These are phyloP conservation scores for Odocoileus hemionus DNA, from an alignment of 2,113 vertebrate genomes.

Conservation along the genomic window DNA sequence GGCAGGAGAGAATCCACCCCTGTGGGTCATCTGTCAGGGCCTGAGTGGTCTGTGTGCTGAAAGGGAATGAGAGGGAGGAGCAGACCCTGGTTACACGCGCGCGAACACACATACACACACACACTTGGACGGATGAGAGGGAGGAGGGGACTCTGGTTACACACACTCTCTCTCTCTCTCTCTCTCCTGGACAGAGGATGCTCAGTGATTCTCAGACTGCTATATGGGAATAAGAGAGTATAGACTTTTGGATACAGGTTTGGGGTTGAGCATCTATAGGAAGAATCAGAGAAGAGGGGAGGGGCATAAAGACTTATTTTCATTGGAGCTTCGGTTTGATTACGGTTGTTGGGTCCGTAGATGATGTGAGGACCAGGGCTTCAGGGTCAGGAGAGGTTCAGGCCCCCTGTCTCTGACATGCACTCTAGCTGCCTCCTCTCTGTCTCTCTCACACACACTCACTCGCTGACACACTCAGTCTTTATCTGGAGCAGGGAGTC, in stretches of 20 bases:
- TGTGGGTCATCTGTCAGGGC: background rate
- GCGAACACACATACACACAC: fast-evolving
- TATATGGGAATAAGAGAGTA: background rate
- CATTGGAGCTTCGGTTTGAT: background rate
- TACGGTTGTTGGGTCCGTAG: background rate
- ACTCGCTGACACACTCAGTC: background rate
- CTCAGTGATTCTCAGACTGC: background rate
- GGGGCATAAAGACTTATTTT: background rate
- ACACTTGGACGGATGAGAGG: background rate
- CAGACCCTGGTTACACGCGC: fast-evolving
- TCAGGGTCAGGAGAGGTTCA: background rate
- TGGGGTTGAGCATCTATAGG: background rate
- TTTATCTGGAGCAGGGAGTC: background rate
- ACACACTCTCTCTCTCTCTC: background rate
- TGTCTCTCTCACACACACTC: background rate
- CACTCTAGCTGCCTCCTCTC: background rate
- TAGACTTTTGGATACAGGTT: background rate
- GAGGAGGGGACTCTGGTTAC: background rate
- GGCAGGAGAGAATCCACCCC: no score
- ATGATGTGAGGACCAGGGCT: background rate
- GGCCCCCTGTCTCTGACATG: no score
- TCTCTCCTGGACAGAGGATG: background rate
- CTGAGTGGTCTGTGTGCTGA: background rate
- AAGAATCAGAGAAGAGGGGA: background rate
- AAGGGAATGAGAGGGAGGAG: background rate